Evolutionary conservation across 2,888 invertebrate species (phyloP).

Genomic region (Cryptophagus acutangulus): DNA sequence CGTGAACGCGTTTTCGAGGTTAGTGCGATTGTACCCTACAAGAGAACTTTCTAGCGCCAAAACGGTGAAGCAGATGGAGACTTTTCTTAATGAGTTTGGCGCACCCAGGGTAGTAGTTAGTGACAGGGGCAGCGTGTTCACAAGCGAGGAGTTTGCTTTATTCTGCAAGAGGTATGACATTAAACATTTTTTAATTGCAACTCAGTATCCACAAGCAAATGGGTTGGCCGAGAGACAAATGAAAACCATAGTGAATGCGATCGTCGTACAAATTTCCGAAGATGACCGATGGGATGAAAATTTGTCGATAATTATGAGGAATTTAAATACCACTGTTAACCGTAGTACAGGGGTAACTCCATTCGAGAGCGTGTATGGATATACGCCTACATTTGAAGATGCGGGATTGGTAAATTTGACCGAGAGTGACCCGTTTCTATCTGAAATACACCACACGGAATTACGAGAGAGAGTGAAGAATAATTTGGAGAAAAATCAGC

Average conservation of each 20-base stretch:
- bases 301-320: too few species aligned
- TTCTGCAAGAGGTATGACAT: conserved; percentile 14
- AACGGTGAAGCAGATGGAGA: neutral
- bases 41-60: conserved; percentile 11
- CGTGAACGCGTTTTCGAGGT: conserved; percentile 27
- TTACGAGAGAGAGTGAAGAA: too few species aligned
- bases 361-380: conserved; percentile 21
- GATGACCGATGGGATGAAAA: too few species aligned
- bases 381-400: conserved; percentile 13
- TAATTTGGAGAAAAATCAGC: too few species aligned
- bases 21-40: conserved; percentile 18
- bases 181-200: conserved; percentile 7
- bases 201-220: conserved; percentile 10
- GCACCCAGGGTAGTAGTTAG: conserved; percentile 13
- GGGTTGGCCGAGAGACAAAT: conserved; percentile 9
- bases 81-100: neutral
- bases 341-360: conserved; percentile 21
- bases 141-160: conserved; percentile 9
- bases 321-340: conserved; percentile 18
- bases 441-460: neutral
- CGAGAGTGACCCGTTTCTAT: too few species aligned
- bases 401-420: too few species aligned
- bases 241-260: neutral
- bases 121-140: conserved; percentile 23
- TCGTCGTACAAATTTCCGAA: too few species aligned